Evolutionary conservation across 1,140 invertebrate genomes (phyloP), one percentile per base, ranked within the genome.

Genomic region (Lanistes nyassanus): DNA sequence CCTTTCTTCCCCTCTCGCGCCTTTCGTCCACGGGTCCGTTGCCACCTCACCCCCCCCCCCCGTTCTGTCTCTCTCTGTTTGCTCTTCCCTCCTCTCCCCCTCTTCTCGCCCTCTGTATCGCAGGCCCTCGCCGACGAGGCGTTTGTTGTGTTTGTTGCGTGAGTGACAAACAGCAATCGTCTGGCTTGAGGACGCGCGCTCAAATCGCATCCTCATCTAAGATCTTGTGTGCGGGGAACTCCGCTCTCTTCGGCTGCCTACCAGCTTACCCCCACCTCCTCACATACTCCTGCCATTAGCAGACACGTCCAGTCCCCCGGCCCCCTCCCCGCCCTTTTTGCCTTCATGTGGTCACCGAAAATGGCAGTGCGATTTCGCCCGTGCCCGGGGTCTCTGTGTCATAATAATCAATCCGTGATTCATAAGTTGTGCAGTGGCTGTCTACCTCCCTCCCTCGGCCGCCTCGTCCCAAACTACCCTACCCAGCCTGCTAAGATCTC

Each of bases 381-480:
- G 26, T 34, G 34, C 58, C 58, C 23, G 9, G 34, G 58, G 11
- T 58, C 55, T 36, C 56, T 37, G 55, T 58, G 21, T 42, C 68
- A 42, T 56, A 51, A 42, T 72, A 72, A 72, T 72, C 70, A 72
- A 60, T 72, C 56, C 29, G 60, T 72, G 70, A 72, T 72, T 72
- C 70, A 72, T 72, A 72, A 56, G 47, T 75, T 56, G 39, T 66
- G 60, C 72, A 51, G 66, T 74, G 19, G 42, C 5, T 19, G 11
- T 37, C n/a, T 56, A 9, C 62, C 9, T 37, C 36, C 70, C 23
- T n/a, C 9, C 70, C 70, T 34, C n/a, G n/a, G 56, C 56, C 56
- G 56, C 23, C 65, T 37, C n/a, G 13, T 23, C 66, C 39, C 36
- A n/a, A 36, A 42, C 39, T 68, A 4, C 39, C 66, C 42, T 39